Evolutionary conservation across 2,797 vertebrate genomes (phyloP).

Genomic region (Melopsittacus undulatus): DNA sequence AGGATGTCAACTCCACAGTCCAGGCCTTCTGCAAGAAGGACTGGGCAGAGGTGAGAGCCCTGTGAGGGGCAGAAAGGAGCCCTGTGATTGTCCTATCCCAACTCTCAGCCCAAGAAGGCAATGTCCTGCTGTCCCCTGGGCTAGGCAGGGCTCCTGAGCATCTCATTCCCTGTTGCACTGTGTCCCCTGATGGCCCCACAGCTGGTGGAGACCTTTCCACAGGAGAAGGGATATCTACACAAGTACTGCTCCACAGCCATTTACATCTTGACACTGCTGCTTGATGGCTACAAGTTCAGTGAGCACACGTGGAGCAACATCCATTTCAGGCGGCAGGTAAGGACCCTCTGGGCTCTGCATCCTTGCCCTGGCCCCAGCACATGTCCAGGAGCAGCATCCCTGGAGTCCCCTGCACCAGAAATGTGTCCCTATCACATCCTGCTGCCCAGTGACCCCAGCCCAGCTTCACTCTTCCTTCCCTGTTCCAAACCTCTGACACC

Average conservation of each 20-base stretch:
- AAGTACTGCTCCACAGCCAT: constrained; percentile 75
- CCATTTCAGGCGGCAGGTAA: constrained; percentile 80
- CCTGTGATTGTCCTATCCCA: not conserved
- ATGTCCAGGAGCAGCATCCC: not conserved
- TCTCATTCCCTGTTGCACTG: not conserved
- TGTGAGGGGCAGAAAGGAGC: not conserved
- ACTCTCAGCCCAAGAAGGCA: not conserved
- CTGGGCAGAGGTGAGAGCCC: constrained; percentile 72
- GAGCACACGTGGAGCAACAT: constrained; percentile 77
- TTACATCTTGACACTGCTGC: constrained; percentile 79
- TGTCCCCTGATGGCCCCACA: not conserved
- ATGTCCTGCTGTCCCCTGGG: not conserved
- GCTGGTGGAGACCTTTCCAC: constrained; percentile 63
- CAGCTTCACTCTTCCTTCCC: not conserved
- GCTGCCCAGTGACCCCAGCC: not conserved
- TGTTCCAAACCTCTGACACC: not conserved
- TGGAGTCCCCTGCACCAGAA: not conserved
- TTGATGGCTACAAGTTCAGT: constrained; percentile 77
- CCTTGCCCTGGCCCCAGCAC: not conserved
- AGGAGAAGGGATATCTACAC: constrained; percentile 50
- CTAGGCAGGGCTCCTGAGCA: not conserved
- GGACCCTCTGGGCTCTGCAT: not conserved
- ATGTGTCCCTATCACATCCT: not conserved
- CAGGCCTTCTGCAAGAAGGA: constrained; percentile 66
- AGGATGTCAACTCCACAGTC: not conserved